Base-by-base conservation (phyloP, 2,797 vertebrate species). In the Synanceia verrucosa region DNA sequence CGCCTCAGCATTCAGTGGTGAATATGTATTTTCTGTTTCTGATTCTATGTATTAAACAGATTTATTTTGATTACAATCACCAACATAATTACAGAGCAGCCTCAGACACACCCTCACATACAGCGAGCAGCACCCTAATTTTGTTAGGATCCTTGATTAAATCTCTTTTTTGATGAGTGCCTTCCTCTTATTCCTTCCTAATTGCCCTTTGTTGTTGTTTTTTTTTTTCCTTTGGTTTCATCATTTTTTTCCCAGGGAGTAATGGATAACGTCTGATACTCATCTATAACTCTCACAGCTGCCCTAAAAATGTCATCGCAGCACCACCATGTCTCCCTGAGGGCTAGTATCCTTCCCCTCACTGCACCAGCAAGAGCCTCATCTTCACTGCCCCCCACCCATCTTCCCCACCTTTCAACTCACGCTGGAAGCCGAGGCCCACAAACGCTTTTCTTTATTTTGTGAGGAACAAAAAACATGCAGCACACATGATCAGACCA, bases 241-340 rank as follows among this genome's bases (percentile, higher is more conserved):
- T 80, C 28, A 78, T 78, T 60, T 85, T 36, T 43, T 82, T 83
- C 65, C 75, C 67, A 60, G 31, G 74, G 75, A 85, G 80, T 85
- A 92, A 93, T 88, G 83, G 76, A 89, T 88, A 89, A 85, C 84
- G 92, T 91, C 83, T 88, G 90, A 93, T 92, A 76, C 89, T 93
- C 93, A 91, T 93, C 90, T 86, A 91, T 93, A 93, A 93, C 93
- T 93, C 91, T 85, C 82, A 64, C 80, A 64, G 87, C 84, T 93
- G 94, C 91, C 91, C 94, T 88, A 93, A 94, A 95, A 94, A 92
- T 91, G 94, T 95, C 93, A 94, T 79, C 12, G 56, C 69, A 6
- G 87, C 85, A 76, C 78, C 78, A 79, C 72, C 76, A 71, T 37
- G 65, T 84, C 76, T 90, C 91, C 92, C 92, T 14, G 33, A 85